Evolutionary conservation across 2,888 invertebrate species (phyloP).

Genomic region (Spilosoma lubricipeda): DNA sequence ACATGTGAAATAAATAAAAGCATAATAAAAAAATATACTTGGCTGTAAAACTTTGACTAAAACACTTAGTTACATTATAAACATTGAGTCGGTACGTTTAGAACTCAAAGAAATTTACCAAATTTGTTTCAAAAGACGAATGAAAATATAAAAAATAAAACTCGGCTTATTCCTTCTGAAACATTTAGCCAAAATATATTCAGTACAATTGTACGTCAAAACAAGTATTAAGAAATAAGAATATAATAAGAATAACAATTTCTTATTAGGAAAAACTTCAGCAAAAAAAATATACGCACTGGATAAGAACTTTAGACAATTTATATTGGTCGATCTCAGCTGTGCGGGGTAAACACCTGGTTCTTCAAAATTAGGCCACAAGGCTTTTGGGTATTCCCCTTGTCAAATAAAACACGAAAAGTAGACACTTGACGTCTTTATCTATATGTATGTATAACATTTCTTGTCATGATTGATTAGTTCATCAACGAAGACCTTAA

Average conservation of each 20-base stretch:
- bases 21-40: no score
- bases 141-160: background rate
- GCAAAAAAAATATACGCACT: constrained; percentile 3
- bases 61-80: background rate
- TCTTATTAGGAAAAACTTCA: constrained; percentile 8
- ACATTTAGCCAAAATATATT: background rate
- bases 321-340: constrained; percentile 17
- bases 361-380: constrained; percentile 10
- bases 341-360: constrained; percentile 5
- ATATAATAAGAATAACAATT: background rate
- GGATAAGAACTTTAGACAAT: constrained; percentile 8
- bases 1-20: no score
- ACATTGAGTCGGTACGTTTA: background rate
- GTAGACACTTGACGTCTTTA: background rate
- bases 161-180: background rate
- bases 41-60: background rate
- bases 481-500: background rate
- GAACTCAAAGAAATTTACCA: background rate
- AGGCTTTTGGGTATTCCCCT: background rate
- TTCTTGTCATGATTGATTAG: background rate
- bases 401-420: constrained; percentile 6
- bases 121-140: background rate
- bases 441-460: background rate
- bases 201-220: background rate
- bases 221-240: background rate